Evolutionary conservation across 2,888 invertebrate genomes (phyloP).

Genomic region (Sepioteuthis lessoniana): DNA sequence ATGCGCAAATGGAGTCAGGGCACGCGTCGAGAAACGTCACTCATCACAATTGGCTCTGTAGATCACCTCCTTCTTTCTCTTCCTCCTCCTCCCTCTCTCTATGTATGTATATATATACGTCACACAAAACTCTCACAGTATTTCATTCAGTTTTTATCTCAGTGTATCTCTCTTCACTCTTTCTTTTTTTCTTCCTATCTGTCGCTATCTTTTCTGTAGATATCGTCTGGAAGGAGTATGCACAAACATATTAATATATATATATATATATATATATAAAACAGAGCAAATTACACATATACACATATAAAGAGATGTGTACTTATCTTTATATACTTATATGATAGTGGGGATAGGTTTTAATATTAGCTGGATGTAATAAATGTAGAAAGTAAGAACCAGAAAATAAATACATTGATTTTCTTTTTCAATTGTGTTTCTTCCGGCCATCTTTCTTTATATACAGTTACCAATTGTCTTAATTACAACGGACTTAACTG

Average conservation of each 20-base stretch:
- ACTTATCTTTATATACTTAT: neutral
- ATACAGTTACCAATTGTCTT: too few relatives aligned
- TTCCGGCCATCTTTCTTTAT: too few relatives aligned
- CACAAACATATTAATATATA: too few relatives aligned
- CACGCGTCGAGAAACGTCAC: conserved; percentile 36
- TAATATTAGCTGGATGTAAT: too few relatives aligned
- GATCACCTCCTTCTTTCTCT: neutral
- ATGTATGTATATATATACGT: too few relatives aligned
- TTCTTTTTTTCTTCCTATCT: neutral
- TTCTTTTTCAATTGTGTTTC: too few relatives aligned
- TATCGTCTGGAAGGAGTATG: too few relatives aligned
- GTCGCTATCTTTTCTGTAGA: neutral
- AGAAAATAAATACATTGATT: too few relatives aligned
- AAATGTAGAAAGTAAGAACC: too few relatives aligned
- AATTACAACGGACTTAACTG: too few relatives aligned
- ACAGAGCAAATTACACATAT: too few relatives aligned
- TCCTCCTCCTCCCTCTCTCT: neutral
- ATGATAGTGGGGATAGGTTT: neutral
- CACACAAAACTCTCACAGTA: too few relatives aligned
- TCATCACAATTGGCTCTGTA: neutral
- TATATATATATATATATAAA: neutral
- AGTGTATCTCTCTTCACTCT: neutral
- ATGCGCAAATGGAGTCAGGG: conserved; percentile 38
- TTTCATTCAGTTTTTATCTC: neutral
- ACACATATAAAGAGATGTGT: neutral